Evolutionary conservation across 2,797 vertebrate species (phyloP).

Genomic region (Megaceryle alcyon): DNA sequence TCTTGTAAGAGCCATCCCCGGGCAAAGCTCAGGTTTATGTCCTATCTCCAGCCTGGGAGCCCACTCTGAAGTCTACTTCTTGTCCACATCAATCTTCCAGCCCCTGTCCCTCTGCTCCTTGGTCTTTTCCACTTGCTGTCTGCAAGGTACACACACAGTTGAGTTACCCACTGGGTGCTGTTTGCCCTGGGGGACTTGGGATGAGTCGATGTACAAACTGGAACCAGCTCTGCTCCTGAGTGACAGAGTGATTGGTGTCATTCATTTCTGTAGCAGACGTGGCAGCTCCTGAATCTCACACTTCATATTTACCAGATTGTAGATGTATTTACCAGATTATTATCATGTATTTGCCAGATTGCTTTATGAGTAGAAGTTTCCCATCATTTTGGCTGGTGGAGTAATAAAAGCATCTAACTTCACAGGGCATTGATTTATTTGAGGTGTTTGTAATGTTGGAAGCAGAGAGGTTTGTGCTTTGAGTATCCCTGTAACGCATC

Average conservation of each 20-base stretch:
- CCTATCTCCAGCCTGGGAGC: background rate
- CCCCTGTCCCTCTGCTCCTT: background rate
- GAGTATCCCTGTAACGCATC: background rate
- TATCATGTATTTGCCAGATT: background rate
- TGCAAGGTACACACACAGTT: fast-evolving
- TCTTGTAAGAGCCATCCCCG: background rate
- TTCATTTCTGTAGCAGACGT: background rate
- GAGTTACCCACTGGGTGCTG: fast-evolving
- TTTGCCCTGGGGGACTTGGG: background rate
- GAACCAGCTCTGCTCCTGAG: background rate
- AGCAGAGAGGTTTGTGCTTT: background rate
- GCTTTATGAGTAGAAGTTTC: background rate
- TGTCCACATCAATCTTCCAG: background rate
- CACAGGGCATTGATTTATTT: background rate
- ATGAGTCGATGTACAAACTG: background rate
- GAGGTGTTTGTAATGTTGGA: background rate
- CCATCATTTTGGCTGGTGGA: background rate
- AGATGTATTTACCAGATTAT: background rate
- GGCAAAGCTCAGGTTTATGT: background rate
- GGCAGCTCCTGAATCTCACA: background rate
- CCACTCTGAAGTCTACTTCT: background rate
- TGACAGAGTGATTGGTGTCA: fast-evolving
- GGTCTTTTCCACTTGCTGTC: background rate
- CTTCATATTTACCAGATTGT: background rate
- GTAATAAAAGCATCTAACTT: background rate